A percentile compares a stretch with the other conserved stretches of the same genome.
These are phyloP conservation scores for Lepeophtheirus nordmannii DNA, from an alignment of 2,888 invertebrate species.

Conservation along the genomic window DNA sequence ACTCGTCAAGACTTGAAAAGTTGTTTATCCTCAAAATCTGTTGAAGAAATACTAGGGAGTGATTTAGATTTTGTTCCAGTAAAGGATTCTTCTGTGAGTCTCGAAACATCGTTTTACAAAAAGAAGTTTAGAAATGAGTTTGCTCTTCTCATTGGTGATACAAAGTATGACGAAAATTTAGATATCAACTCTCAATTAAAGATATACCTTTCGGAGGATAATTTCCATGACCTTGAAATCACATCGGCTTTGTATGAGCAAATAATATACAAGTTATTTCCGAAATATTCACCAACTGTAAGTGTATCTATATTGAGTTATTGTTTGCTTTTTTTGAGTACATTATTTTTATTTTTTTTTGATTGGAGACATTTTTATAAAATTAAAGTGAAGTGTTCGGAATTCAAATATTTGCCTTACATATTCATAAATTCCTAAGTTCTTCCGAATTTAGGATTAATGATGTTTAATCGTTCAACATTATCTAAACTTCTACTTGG, in stretches of 20 bases:
- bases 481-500: too few relatives aligned
- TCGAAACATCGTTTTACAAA: background rate
- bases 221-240: background rate
- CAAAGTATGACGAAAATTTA: background rate
- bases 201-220: background rate
- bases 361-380: too few relatives aligned
- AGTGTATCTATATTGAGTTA: background rate
- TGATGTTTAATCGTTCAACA: too few relatives aligned
- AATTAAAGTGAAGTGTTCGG: too few relatives aligned
- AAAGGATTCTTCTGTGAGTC: background rate
- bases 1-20: background rate
- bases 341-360: too few relatives aligned
- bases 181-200: background rate
- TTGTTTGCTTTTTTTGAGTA: too few relatives aligned
- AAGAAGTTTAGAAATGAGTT: background rate
- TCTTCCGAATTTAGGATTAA: too few relatives aligned
- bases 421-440: too few relatives aligned
- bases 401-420: too few relatives aligned
- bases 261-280: slow-evolving; percentile 1
- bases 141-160: background rate
- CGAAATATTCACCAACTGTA: background rate
- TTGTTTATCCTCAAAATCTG: background rate
- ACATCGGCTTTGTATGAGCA: background rate
- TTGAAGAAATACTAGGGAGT: background rate
- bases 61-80: background rate